A percentile compares a stretch with the other conserved stretches of the same genome.
These are phyloP conservation scores for Miniopterus natalensis DNA, from an alignment of 2,113 vertebrate species.

Conservation along the genomic window DNA sequence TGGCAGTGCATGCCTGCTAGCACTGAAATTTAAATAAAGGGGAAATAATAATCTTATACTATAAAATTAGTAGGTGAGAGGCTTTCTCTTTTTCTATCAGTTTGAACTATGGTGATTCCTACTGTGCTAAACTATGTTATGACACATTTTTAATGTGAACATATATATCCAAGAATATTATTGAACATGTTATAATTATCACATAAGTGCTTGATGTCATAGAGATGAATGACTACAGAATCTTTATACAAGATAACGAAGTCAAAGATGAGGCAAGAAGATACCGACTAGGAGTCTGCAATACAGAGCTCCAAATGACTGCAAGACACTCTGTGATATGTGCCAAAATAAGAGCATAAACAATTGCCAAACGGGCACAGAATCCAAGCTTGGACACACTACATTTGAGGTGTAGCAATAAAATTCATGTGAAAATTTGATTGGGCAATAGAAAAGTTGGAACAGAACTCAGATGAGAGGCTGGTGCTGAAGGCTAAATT, in stretches of 20 bases:
- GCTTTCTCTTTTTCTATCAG: neutral
- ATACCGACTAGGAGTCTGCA: neutral
- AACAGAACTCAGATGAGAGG: neutral
- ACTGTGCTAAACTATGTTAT: neutral
- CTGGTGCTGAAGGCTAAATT: neutral
- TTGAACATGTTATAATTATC: neutral
- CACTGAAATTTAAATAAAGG: slow-evolving; percentile 47
- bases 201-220: neutral
- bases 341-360: neutral
- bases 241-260: neutral
- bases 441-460: neutral
- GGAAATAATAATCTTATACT: neutral
- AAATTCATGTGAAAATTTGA: neutral
- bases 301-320: neutral
- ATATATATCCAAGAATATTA: neutral
- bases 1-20: neutral
- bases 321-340: neutral
- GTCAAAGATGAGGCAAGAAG: neutral
- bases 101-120: neutral
- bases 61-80: neutral
- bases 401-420: neutral
- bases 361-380: neutral
- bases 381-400: neutral
- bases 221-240: neutral
- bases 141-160: neutral